Base-by-base conservation (phyloP, 2,888 invertebrate species). In the Lydus trimaculatus region DNA sequence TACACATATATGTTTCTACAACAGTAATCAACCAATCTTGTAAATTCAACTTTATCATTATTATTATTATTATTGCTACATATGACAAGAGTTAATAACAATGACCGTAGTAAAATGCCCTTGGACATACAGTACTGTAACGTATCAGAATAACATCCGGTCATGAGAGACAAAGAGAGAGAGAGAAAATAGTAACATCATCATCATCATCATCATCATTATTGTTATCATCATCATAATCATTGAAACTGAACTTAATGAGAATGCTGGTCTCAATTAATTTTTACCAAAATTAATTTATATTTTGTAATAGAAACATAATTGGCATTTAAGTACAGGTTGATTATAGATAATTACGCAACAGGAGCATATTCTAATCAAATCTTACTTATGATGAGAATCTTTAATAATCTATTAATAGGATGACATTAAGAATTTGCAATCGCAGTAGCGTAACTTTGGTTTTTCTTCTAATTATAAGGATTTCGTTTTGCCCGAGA, bases 101-200 rank as follows among this genome's bases (percentile, higher is more conserved):
- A 68, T 68, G 68, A 68, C 68, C 63, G 59, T 59, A 39, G 63
- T 65, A 65, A 62, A 58, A 63, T 66, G 69, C 65, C 69, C 69
- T 69, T 69, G 69, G 64, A 52, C 61, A 36, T 48, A 25, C 56
- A 56, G 56, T 56, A 56, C 56, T 28, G 48, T 48, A 60, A 63
- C 39, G 36, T 66, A 68, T 65, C 62, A 67, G 61, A 61, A 48
- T 28, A 39, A 58, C 69, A 69, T 69, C 66, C 69, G 63, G 66
- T 61, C n/a, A 56, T 56, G 15, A 25, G 25, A 25, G 56, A 56
- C 25, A 20, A 7, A 9, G 20, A 25, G 56, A 56, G 56, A 20
- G 33, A 9, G 20, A 20, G 3, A 48, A 20, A 3, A 20, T 8
- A 8, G 2, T 20, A 20, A 20, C 48, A 48, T 48, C 48, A 48